Percentiles rank a stretch among this genome's conserved stretches.
Evolutionary conservation across 2,113 vertebrate genomes (phyloP).

Genomic region (Chionomys nivalis): DNA sequence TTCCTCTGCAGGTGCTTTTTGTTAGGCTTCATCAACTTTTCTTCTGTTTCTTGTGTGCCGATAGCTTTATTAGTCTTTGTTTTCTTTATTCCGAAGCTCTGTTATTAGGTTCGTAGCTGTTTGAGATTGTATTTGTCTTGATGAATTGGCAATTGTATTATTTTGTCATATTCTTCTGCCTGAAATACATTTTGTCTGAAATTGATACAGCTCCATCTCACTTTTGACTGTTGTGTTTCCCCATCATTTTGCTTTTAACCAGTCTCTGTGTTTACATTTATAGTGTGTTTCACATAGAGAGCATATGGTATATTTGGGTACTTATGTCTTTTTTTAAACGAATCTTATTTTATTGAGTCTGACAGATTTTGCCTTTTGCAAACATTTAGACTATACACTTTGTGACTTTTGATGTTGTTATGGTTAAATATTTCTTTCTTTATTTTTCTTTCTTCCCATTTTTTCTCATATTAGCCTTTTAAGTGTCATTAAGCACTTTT

Average conservation of each 20-base stretch:
- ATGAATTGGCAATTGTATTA: conserved; percentile 3
- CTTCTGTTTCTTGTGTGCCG: background rate
- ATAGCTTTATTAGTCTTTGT: background rate
- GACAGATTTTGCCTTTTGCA: background rate
- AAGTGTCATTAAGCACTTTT: background rate
- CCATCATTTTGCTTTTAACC: background rate
- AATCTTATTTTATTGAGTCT: background rate
- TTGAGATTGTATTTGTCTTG: background rate
- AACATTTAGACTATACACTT: background rate
- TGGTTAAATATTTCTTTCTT: background rate
- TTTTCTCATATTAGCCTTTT: background rate
- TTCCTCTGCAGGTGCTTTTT: background rate
- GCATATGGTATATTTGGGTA: conserved; percentile 9
- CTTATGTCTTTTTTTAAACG: background rate
- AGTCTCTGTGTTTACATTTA: background rate
- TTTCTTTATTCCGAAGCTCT: conserved; percentile 28
- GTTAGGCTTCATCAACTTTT: background rate
- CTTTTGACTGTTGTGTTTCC: background rate
- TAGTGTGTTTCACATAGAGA: background rate
- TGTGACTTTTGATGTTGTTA: background rate
- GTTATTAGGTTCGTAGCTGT: background rate
- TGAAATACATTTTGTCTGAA: background rate
- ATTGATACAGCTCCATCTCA: background rate
- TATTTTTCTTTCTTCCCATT: background rate
- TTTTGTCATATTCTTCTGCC: background rate